Evolutionary conservation across 1,140 invertebrate species (phyloP), one percentile per base, ranked within the genome.

Genomic region (Ips typographus): DNA sequence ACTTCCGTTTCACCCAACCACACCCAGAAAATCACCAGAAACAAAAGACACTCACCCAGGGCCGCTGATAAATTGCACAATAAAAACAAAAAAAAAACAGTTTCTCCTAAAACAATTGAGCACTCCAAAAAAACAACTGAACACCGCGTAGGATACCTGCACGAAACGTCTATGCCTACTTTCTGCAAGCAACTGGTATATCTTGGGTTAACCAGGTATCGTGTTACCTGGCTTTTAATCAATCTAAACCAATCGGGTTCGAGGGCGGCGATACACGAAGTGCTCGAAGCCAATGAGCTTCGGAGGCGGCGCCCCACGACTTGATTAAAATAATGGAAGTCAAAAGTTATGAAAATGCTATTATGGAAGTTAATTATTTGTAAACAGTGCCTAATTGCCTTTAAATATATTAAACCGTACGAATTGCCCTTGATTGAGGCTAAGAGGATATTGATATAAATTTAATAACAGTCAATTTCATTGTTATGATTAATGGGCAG

Each of bases 301-400:
- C 41, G 3, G 51, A 40, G 65, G 74, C 76, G 71, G 73, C 63
- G 55, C n/a, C 36, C n/a, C 40, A 37, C 2, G 40, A 41, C 52
- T 65, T 71, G 73, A 77, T 77, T 77, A 76, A 78, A 79, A 77
- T 79, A 79, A 79, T 79, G 77, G 77, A 75, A 79, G 76, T 74
- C 69, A 71, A 63, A 22, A 74, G 75, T 77, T 79, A 78, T 74
- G 75, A 74, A 72, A 70, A 74, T 71, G 70, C 75, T 74, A 78
- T 78, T 77, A 79, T 79, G 77, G 77, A 71, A 79, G 77, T 75
- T 79, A 79, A 79, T 79, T 77, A 75, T 77, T 77, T 77, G 74
- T 77, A 74, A 75, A 75, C 70, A 72, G 69, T 68, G 43, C 63
- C 67, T 76, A 76, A 76, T 76, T 76, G 73, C 72, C 60, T 67